These are phyloP conservation scores for Megaustenia siamemsis DNA, from an alignment of 2,888 invertebrate genomes.

Conservation along the genomic window DNA sequence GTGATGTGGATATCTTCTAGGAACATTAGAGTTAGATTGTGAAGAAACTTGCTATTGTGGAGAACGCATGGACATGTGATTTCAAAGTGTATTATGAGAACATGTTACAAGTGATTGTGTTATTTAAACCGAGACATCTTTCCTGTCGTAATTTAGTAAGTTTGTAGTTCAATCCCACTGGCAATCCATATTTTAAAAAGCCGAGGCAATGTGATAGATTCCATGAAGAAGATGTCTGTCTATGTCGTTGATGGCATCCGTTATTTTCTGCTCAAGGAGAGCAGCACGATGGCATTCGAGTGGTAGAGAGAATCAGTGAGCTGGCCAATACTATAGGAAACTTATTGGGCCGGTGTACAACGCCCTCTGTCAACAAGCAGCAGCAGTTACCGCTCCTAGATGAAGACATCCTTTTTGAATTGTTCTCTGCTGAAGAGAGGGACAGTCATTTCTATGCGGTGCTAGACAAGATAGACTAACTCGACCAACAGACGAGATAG, in stretches of 20 bases:
- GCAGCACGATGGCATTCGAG: conserved; percentile 89
- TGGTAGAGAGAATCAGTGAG: conserved; percentile 88
- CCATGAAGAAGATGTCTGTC: conserved; percentile 83
- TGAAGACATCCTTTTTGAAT: conserved; percentile 58
- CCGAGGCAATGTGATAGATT: conserved; percentile 91
- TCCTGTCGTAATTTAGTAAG: too few relatives aligned
- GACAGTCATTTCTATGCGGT: conserved; percentile 82
- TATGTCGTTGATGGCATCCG: conserved; percentile 89
- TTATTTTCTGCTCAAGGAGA: conserved; percentile 94
- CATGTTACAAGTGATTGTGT: too few relatives aligned
- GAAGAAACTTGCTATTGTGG: too few relatives aligned
- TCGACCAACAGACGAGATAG: too few relatives aligned
- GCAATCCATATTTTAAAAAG: conserved; percentile 99
- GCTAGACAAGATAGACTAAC: conserved; percentile 83
- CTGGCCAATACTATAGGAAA: conserved; percentile 95
- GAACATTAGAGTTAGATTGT: too few relatives aligned
- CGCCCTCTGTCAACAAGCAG: conserved; percentile 88
- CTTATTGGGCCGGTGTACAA: conserved; percentile 89
- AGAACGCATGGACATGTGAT: too few relatives aligned
- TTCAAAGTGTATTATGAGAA: too few relatives aligned
- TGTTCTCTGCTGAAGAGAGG: conserved; percentile 80
- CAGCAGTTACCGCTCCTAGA: conserved; percentile 85
- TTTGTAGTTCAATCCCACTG: too few relatives aligned
- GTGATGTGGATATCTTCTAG: too few relatives aligned
- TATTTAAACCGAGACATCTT: too few relatives aligned